Evolutionary conservation across 2,888 invertebrate species (phyloP).

Genomic region (Ormyrus thymus): DNA sequence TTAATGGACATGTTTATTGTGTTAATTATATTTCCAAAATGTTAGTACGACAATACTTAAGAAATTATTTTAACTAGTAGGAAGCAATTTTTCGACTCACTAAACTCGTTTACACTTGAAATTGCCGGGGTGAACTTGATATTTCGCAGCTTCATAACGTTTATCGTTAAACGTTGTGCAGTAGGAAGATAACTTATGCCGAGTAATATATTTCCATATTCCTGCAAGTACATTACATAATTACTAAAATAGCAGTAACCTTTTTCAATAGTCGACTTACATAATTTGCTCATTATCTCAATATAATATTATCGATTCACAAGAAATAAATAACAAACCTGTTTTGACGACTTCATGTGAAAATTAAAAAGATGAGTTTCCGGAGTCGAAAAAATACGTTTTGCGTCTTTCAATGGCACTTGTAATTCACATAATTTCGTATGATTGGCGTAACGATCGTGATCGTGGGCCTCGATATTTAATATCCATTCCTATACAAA

Average conservation of each 20-base stretch:
- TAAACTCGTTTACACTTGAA: slow-evolving; percentile 69
- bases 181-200: slow-evolving; percentile 76
- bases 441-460: slow-evolving; percentile 75
- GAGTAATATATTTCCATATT: slow-evolving; percentile 74
- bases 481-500: slow-evolving; percentile 73
- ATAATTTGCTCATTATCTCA: slow-evolving; percentile 1
- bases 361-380: slow-evolving; percentile 73
- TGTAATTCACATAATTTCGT: slow-evolving; percentile 75
- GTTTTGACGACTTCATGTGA: slow-evolving; percentile 72
- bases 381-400: slow-evolving; percentile 70
- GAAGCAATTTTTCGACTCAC: slow-evolving; percentile 65
- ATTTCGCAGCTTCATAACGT: slow-evolving; percentile 74
- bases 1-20: background rate
- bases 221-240: slow-evolving; percentile 65
- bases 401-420: slow-evolving; percentile 73
- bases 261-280: background rate
- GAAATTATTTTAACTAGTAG: slow-evolving; percentile 7
- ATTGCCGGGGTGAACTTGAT: slow-evolving; percentile 68
- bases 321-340: slow-evolving; percentile 64
- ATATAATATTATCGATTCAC: background rate
- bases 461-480: slow-evolving; percentile 74
- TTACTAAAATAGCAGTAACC: slow-evolving; percentile 2
- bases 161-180: slow-evolving; percentile 75
- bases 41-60: no score
- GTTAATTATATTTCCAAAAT: no score